phyloP scores from a whole-genome alignment of 1,140 invertebrate species.

The Drosophila yakuba region DNA sequence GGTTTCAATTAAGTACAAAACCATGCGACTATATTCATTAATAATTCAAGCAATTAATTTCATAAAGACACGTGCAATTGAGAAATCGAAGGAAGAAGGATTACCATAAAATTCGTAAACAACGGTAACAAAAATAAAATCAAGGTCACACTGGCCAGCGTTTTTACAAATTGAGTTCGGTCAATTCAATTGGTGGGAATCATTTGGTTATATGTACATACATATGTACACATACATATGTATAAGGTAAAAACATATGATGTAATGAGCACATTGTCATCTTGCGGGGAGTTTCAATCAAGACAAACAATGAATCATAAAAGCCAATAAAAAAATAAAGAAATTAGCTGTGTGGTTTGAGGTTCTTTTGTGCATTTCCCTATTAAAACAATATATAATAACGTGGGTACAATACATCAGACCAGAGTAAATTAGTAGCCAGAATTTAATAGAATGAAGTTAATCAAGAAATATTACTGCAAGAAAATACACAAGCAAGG shows the following conservation, averaged over 20 bases:
- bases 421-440: neutral
- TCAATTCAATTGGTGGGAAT: neutral
- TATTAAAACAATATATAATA: neutral
- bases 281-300: no score
- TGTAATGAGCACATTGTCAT: no score
- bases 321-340: neutral
- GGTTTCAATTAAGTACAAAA: conserved; percentile 6
- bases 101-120: neutral
- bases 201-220: no score
- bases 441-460: neutral
- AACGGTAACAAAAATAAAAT: neutral
- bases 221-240: no score
- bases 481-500: neutral
- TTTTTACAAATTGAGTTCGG: neutral
- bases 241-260: no score
- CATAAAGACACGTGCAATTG: neutral
- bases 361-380: neutral
- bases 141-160: conserved; percentile 1
- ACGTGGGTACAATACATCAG: neutral
- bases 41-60: conserved; percentile 31
- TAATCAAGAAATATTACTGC: neutral
- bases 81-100: neutral
- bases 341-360: neutral
- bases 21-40: conserved; percentile 10
- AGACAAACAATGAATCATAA: neutral